Evolutionary conservation across 2,797 vertebrate species (phyloP).

Genomic region (Notoglanidium macrostoma): DNA sequence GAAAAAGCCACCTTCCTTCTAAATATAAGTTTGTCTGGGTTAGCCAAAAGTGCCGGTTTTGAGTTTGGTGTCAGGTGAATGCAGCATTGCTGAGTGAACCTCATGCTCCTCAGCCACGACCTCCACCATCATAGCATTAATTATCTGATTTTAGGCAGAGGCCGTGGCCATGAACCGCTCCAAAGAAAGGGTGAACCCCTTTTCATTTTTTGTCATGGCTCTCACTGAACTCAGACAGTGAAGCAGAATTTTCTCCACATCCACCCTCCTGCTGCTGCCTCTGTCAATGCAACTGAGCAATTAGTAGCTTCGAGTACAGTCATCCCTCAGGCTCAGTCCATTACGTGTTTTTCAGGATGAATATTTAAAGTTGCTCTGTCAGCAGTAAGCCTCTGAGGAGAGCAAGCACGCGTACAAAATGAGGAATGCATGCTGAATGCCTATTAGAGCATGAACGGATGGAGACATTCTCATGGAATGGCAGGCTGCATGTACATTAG

Average conservation of each 20-base stretch:
- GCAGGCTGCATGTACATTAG: background rate
- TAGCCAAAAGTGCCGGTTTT: slow-evolving; percentile 74
- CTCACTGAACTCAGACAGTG: slow-evolving; percentile 27
- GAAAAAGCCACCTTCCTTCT: slow-evolving; percentile 74
- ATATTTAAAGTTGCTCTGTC: slow-evolving; percentile 50
- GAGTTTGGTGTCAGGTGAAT: slow-evolving; percentile 69
- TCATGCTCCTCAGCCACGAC: slow-evolving; percentile 40
- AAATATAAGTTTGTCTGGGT: slow-evolving; percentile 77
- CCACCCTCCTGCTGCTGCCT: slow-evolving; percentile 46
- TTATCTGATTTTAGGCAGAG: slow-evolving; percentile 69
- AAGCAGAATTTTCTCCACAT: slow-evolving; percentile 16
- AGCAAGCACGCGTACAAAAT: slow-evolving; percentile 8
- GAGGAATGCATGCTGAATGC: slow-evolving; percentile 37
- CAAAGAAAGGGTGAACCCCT: background rate
- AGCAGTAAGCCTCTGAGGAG: slow-evolving; percentile 33
- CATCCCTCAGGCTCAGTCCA: slow-evolving; percentile 48
- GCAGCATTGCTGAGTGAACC: slow-evolving; percentile 61
- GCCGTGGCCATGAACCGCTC: slow-evolving; percentile 3
- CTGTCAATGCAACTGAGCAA: slow-evolving; percentile 53
- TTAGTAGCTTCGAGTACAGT: slow-evolving; percentile 49
- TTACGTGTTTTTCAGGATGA: slow-evolving; percentile 47
- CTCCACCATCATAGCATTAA: slow-evolving; percentile 66
- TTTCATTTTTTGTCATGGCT: slow-evolving; percentile 11
- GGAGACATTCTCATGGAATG: background rate
- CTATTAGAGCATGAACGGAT: slow-evolving; percentile 36